Percentiles rank a stretch among this genome's conserved stretches.
phyloP scores from a whole-genome alignment of 2,113 vertebrate genomes.

The Oriolus oriolus region DNA sequence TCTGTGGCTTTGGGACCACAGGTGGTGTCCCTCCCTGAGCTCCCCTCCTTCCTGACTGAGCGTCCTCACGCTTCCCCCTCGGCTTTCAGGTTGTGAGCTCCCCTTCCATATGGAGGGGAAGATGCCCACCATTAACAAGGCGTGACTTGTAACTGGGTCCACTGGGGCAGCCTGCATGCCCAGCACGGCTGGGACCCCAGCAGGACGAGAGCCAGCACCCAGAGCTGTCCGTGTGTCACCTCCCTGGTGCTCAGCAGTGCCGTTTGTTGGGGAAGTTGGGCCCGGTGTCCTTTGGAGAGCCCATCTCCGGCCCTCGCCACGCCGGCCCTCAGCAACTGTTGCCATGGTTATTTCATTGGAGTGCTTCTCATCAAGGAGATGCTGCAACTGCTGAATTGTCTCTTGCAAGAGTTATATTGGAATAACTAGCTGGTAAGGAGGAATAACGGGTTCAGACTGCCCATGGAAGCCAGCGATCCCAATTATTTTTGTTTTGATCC shows the following conservation, averaged over 20 bases:
- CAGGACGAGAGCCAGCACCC: background rate
- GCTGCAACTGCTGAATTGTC: conserved; percentile 39
- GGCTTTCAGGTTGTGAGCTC: background rate
- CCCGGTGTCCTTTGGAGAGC: background rate
- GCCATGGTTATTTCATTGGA: conserved; percentile 61
- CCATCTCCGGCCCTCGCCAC: background rate
- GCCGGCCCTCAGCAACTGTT: conserved; percentile 47
- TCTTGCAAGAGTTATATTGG: conserved; percentile 38
- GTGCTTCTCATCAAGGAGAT: conserved; percentile 48
- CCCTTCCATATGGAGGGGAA: background rate
- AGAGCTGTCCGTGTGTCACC: background rate
- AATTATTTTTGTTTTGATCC: conserved; percentile 44
- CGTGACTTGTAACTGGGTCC: background rate
- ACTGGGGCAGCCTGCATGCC: background rate
- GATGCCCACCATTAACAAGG: background rate
- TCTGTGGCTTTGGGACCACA: background rate
- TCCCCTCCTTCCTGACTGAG: accelerated
- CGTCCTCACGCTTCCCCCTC: background rate
- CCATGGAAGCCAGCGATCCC: conserved; percentile 14
- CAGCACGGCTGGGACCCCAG: background rate
- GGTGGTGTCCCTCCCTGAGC: background rate
- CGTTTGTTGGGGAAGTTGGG: background rate
- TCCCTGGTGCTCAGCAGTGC: background rate
- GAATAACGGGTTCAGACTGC: conserved; percentile 31
- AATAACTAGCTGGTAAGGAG: conserved; percentile 29